Conservation (phyloP, 2,113 vertebrate species). For the Hylia prasina region DNA sequence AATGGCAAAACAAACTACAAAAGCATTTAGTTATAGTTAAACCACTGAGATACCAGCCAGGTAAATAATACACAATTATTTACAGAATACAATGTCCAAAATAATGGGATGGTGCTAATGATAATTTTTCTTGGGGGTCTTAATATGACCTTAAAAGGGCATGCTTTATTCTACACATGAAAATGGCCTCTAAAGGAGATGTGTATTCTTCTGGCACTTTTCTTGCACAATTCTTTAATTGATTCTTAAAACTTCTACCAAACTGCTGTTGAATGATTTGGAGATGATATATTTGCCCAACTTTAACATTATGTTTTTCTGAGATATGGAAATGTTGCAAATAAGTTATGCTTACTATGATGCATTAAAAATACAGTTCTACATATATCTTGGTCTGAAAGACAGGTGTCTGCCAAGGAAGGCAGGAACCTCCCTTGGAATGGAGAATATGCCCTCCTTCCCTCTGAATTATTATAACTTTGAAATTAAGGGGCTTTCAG, state of each 20-base stretch:
- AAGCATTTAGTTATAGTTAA: neutral
- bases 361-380: conserved; percentile 45
- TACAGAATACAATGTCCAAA: neutral
- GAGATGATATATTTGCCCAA: conserved; percentile 24
- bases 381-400: neutral
- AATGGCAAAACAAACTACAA: neutral
- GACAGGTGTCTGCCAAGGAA: neutral
- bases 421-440: neutral
- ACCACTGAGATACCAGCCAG: neutral
- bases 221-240: conserved; percentile 34
- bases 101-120: neutral
- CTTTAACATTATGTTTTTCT: conserved; percentile 46
- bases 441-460: neutral
- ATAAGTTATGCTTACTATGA: conserved; percentile 15
- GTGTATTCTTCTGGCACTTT: conserved; percentile 52
- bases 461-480: neutral
- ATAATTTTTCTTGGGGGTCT: neutral
- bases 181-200: conserved; percentile 44
- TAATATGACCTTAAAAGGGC: neutral
- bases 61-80: neutral
- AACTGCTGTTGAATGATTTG: conserved; percentile 6
- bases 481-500: neutral
- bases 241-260: neutral
- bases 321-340: conserved; percentile 37
- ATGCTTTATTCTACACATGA: conserved; percentile 33